Base-by-base conservation (phyloP, 2,888 invertebrate genomes). In the Phania funesta region DNA sequence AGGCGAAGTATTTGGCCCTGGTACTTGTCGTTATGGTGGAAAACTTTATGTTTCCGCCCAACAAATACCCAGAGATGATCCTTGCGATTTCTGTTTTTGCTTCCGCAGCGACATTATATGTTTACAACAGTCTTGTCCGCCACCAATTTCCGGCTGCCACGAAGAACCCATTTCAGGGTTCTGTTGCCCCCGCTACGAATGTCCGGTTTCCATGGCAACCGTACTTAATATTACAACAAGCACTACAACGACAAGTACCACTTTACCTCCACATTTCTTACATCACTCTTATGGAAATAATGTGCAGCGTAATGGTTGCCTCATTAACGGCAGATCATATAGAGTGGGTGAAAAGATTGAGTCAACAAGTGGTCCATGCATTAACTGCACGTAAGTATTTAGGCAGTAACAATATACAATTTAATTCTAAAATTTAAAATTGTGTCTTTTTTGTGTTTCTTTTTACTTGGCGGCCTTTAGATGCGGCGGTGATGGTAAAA, bases 81-180 rank as follows among this genome's bases (percentile, higher is more conserved):
- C 98, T 24, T 98, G 98, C 90, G 97, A 98, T 90, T 98, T 98
- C 93, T 98, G 98, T 91, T 98, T 98, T 94, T 98, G 98, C 92
- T 98, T 98, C 93, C 94, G 98, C 91, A 97, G 97, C 90, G 97
- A 98, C 89, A 98, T 98, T 87, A 98, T 98, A 88, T 98, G 98
- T 87, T 92, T 98, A 84, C 97, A 98, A 91, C 98, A 98, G 91
- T 97, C 97, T 87, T 98, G 98, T 91, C 98, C 98, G 67, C 98
- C 98, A 62, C 98, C 98, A 46, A 97, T 98, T 87, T 95, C 95
- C 62, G 96, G 96, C 76, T 98, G 98, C 87, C 96, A 96, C 90
- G 97, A 97, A 90, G 97, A 98, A 91, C 95, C 96, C 18, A 98
- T 98, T 86, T 94, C 94, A 90, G 98, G 98, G 22, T 98, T 97